A percentile compares a stretch with the other conserved stretches of the same genome.
Conservation (phyloP, 2,113 vertebrate genomes). For the Petroica traversi region DNA sequence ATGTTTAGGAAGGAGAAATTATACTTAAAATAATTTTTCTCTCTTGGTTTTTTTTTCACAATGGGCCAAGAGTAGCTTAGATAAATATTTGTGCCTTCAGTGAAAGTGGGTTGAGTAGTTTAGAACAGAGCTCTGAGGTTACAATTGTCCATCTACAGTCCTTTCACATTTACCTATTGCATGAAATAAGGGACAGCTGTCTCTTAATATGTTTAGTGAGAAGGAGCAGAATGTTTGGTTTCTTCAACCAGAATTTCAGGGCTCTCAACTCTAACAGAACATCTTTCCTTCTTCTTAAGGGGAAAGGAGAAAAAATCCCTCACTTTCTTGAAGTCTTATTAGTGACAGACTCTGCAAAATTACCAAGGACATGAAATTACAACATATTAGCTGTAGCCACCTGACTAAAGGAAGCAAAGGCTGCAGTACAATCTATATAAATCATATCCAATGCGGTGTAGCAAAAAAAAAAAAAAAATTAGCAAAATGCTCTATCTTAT, state of each 20-base stretch:
- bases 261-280: background rate
- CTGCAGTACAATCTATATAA: background rate
- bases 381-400: background rate
- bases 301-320: background rate
- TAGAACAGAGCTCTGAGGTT: background rate
- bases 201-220: background rate
- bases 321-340: background rate
- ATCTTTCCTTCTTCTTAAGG: background rate
- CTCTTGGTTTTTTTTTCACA: background rate
- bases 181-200: fast-evolving
- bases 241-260: background rate
- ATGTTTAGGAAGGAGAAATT: background rate
- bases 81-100: background rate
- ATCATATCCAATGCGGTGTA: background rate
- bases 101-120: background rate
- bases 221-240: background rate
- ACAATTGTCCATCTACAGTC: background rate
- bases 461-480: background rate
- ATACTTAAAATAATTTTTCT: background rate
- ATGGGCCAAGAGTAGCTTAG: background rate
- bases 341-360: background rate
- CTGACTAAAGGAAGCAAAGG: background rate
- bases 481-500: background rate
- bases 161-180: background rate
- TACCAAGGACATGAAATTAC: background rate